These are phyloP conservation scores for Lepus europaeus DNA, from an alignment of 2,113 vertebrate species.

Conservation along the genomic window DNA sequence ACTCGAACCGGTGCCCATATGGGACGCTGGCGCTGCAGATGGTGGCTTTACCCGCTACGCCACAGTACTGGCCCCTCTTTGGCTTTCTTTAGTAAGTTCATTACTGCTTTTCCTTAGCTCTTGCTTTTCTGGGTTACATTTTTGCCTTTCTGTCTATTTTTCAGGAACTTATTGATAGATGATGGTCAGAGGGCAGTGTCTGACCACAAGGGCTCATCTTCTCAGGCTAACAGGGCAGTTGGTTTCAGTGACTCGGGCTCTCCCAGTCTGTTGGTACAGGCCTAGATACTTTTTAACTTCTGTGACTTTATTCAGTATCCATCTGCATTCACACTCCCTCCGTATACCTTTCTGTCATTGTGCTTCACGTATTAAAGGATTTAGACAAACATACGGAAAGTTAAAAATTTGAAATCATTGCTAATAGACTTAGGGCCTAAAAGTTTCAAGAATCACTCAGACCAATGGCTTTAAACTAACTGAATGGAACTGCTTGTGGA, in stretches of 20 bases:
- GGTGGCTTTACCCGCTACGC: too few species aligned
- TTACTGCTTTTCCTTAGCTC: conserved; percentile 10
- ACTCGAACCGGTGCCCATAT: too few species aligned
- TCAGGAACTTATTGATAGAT: background rate
- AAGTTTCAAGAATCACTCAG: conserved; percentile 66
- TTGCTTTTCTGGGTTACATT: conserved; percentile 35
- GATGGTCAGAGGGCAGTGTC: background rate
- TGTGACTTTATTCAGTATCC: background rate
- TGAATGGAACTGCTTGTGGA: conserved; percentile 62
- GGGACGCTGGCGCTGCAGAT: too few species aligned
- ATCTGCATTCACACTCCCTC: background rate
- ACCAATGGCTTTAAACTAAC: conserved; percentile 66
- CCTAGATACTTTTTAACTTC: background rate
- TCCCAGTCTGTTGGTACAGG: background rate
- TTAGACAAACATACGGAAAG: background rate
- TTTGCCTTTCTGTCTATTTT: background rate
- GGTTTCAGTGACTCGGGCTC: background rate
- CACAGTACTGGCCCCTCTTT: background rate
- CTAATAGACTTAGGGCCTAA: background rate
- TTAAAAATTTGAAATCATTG: conserved; percentile 46
- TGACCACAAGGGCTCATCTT: background rate
- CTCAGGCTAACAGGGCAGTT: background rate
- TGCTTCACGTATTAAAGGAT: conserved; percentile 19
- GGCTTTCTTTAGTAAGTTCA: background rate
- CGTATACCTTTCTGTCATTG: background rate